Percentiles rank a stretch among this genome's conserved stretches.
These are phyloP conservation scores for Syrista parreyssii DNA, from an alignment of 2,888 invertebrate species.

Conservation along the genomic window DNA sequence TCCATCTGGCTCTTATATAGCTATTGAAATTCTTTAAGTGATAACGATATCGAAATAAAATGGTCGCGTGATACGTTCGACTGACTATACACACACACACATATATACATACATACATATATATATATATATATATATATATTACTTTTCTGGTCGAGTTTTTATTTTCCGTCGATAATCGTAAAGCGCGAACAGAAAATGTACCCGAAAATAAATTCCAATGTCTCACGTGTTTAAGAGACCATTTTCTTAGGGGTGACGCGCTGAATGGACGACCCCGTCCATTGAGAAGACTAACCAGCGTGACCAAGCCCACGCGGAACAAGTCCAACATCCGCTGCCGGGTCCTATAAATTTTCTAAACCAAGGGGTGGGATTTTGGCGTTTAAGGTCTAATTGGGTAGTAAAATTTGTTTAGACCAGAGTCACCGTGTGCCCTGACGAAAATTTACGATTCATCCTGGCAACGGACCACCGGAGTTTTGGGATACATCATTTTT, in stretches of 20 bases:
- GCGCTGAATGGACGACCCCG: neutral
- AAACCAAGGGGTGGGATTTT: slow-evolving; percentile 23
- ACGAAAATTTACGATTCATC: slow-evolving; percentile 39
- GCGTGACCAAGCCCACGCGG: neutral
- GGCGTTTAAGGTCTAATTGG: slow-evolving; percentile 40
- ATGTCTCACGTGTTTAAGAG: slow-evolving; percentile 40
- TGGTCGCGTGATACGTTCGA: neutral
- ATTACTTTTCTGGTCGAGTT: neutral
- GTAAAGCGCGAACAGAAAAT: neutral
- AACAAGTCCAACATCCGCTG: slow-evolving; percentile 5
- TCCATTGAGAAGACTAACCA: neutral
- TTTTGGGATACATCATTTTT: slow-evolving; percentile 17
- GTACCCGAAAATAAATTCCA: slow-evolving; percentile 52
- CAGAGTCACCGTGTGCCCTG: slow-evolving; percentile 22
- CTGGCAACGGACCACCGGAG: slow-evolving; percentile 30
- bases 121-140: no score
- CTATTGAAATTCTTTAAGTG: neutral
- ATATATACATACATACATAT: neutral
- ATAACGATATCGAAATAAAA: neutral
- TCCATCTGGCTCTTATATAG: neutral
- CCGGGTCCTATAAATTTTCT: slow-evolving; percentile 22
- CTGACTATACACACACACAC: neutral
- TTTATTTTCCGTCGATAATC: neutral
- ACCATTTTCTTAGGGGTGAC: neutral
- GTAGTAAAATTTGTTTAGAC: slow-evolving; percentile 29